Evolutionary conservation across 2,113 vertebrate species (phyloP).

Genomic region (Drymodes brunneopygia): DNA sequence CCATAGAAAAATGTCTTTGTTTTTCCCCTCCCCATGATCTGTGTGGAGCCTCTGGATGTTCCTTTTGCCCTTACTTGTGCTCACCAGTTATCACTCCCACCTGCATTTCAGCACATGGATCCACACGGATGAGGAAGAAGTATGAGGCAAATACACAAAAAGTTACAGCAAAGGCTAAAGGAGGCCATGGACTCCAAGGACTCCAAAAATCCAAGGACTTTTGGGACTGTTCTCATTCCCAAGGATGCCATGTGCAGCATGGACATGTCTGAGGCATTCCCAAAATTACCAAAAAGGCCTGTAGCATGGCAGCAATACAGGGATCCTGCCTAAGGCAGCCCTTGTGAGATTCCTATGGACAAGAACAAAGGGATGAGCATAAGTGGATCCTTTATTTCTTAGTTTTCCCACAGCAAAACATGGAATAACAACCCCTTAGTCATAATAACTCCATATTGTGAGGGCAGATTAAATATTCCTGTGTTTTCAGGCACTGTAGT

Average conservation of each 20-base stretch:
- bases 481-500: neutral
- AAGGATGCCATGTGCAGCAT: neutral
- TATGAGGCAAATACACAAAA: neutral
- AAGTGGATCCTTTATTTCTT: neutral
- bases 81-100: neutral
- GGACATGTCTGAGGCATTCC: neutral
- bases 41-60: neutral
- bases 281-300: neutral
- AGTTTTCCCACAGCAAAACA: neutral
- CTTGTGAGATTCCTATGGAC: neutral
- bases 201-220: neutral
- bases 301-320: neutral
- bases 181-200: rapidly evolving
- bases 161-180: neutral
- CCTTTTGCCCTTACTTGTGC: neutral
- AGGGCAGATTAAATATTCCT: neutral
- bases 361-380: neutral
- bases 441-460: neutral
- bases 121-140: neutral
- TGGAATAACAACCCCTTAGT: neutral
- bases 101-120: neutral
- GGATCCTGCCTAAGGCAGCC: neutral
- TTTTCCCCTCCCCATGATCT: neutral
- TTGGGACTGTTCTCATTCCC: neutral
- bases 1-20: neutral